These are phyloP conservation scores for Dasyprocta punctata DNA, from an alignment of 2,113 vertebrate genomes.

Conservation along the genomic window DNA sequence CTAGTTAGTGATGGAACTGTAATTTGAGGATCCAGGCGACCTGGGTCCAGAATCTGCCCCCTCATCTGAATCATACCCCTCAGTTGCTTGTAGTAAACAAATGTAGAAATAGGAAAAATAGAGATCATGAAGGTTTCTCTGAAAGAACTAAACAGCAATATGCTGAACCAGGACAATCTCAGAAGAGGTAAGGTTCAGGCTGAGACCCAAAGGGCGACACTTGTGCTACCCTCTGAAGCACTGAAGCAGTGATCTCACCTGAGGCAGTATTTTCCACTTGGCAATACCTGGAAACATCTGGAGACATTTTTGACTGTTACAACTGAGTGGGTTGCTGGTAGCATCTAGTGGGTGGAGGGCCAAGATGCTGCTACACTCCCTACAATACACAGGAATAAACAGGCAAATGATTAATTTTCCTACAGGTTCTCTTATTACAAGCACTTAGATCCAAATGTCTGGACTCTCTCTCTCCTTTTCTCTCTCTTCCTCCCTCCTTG, in stretches of 20 bases:
- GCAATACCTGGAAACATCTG: neutral
- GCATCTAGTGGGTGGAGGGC: neutral
- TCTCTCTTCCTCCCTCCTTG: no score
- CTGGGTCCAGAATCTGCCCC: neutral
- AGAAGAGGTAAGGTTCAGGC: neutral
- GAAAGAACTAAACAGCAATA: neutral
- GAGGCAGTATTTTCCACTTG: neutral
- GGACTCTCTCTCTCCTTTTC: no score
- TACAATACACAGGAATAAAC: neutral
- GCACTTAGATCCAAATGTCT: no score
- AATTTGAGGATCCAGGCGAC: no score
- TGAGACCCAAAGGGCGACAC: neutral
- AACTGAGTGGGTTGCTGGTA: neutral
- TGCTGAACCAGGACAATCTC: neutral
- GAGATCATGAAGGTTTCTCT: neutral
- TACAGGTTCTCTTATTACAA: neutral
- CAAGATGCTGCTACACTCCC: no score
- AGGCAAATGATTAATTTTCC: neutral
- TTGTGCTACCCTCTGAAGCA: neutral
- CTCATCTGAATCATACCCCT: neutral
- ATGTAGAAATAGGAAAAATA: neutral
- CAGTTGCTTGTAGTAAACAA: neutral
- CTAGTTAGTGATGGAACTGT: neutral
- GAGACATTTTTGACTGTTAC: neutral
- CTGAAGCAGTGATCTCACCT: neutral